Percentiles rank a stretch among this genome's conserved stretches.
These are phyloP conservation scores for Drosophila insularis DNA, from an alignment of 1,140 invertebrate species.

Conservation along the genomic window DNA sequence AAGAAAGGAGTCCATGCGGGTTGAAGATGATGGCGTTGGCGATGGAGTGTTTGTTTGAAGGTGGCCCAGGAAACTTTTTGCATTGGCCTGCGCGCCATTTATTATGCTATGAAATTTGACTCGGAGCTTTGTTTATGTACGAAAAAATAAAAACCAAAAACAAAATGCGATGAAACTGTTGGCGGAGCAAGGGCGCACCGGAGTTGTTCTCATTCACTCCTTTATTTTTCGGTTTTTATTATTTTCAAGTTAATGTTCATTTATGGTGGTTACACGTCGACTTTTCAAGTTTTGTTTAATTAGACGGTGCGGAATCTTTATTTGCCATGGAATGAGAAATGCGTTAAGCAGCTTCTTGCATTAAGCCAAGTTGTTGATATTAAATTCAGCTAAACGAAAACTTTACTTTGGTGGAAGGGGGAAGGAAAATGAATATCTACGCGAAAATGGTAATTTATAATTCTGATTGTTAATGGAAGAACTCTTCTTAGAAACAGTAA, in stretches of 20 bases:
- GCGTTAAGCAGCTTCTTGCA: constrained; percentile 36
- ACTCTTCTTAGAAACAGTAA: no score
- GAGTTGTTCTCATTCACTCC: constrained; percentile 48
- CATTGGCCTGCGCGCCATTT: constrained; percentile 68
- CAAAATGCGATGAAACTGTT: not conserved
- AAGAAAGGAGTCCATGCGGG: not conserved
- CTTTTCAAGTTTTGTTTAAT: constrained; percentile 77
- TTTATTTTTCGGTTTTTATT: constrained; percentile 61
- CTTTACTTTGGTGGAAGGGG: not conserved
- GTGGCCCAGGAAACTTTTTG: constrained; percentile 32
- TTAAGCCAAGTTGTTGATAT: constrained; percentile 62
- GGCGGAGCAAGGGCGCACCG: constrained; percentile 1
- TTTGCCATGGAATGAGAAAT: constrained; percentile 29
- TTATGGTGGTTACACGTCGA: constrained; percentile 78
- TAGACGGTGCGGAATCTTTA: constrained; percentile 75
- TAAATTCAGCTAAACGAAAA: constrained; percentile 35
- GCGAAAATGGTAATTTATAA: not conserved
- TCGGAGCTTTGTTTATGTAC: constrained; percentile 56
- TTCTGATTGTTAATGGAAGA: not conserved
- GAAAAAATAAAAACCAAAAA: constrained; percentile 18
- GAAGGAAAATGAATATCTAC: not conserved
- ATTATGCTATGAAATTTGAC: constrained; percentile 77
- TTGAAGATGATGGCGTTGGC: not conserved
- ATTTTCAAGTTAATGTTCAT: constrained; percentile 80
- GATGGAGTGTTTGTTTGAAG: constrained; percentile 2